Percentiles rank a stretch among this genome's conserved stretches.
These are phyloP conservation scores for Telmatherina bonti DNA, from an alignment of 2,797 vertebrate genomes.

Conservation along the genomic window DNA sequence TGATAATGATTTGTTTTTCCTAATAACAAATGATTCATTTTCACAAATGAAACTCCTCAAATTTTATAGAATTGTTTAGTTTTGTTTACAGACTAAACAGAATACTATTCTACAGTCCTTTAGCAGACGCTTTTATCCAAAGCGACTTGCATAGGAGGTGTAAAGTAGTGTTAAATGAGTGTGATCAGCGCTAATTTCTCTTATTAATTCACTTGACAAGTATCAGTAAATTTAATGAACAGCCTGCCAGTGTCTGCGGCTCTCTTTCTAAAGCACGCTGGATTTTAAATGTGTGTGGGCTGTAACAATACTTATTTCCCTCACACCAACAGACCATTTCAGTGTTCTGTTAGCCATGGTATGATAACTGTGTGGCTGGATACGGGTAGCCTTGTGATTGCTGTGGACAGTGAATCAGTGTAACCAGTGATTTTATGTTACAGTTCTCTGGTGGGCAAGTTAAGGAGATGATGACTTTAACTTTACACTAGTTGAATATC, in stretches of 20 bases:
- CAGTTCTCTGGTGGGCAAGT: too few relatives aligned
- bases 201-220: constrained; percentile 7
- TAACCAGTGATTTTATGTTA: background rate
- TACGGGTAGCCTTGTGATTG: constrained; percentile 1
- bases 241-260: constrained; percentile 30
- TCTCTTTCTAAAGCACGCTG: constrained; percentile 65
- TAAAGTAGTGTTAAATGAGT: background rate
- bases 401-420: background rate
- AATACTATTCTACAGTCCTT: too few relatives aligned
- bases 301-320: constrained; percentile 69
- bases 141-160: too few relatives aligned
- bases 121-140: too few relatives aligned
- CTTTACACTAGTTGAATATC: background rate
- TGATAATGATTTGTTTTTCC: background rate
- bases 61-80: background rate
- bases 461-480: background rate
- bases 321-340: constrained; percentile 25
- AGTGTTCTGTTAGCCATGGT: constrained; percentile 20
- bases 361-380: background rate
- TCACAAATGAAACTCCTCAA: background rate
- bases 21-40: background rate
- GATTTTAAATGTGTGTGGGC: constrained; percentile 62
- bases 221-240: constrained; percentile 20
- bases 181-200: constrained; percentile 15
- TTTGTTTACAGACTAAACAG: background rate